These are phyloP conservation scores for Engystomops pustulosus DNA, from an alignment of 2,113 vertebrate genomes.

Conservation along the genomic window DNA sequence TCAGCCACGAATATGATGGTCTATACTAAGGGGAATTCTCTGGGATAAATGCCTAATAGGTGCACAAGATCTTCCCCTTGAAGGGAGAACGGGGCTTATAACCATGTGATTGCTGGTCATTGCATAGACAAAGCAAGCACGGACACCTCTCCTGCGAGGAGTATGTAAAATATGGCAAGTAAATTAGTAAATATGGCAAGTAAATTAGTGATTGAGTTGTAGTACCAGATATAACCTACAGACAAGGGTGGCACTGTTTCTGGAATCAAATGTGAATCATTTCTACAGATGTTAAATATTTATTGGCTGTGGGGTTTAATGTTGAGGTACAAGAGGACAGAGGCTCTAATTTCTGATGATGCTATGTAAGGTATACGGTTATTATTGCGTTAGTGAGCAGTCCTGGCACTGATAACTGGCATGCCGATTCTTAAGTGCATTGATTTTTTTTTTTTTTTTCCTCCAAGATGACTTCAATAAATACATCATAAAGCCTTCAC, in stretches of 20 bases:
- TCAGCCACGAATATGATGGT: too few species aligned
- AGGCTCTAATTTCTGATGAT: constrained; percentile 2
- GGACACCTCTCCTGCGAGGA: too few species aligned
- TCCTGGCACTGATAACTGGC: neutral
- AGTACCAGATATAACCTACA: neutral
- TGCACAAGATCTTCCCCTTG: too few species aligned
- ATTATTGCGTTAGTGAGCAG: constrained; percentile 9
- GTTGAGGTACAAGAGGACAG: neutral
- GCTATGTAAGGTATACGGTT: constrained; percentile 4
- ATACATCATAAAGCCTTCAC: neutral
- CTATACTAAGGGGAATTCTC: too few species aligned
- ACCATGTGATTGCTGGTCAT: too few species aligned
- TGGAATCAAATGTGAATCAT: too few species aligned
- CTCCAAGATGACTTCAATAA: constrained; percentile 5
- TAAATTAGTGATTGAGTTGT: too few species aligned
- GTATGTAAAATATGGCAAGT: too few species aligned
- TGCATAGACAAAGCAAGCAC: too few species aligned
- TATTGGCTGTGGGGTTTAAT: neutral
- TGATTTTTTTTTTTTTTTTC: constrained; percentile 14
- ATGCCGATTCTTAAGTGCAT: neutral
- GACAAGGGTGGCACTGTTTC: neutral
- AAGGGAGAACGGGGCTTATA: too few species aligned
- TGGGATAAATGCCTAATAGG: too few species aligned
- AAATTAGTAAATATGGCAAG: too few species aligned
- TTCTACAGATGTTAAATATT: neutral